Base-by-base conservation (phyloP, 1,140 invertebrate species). In the Araneus ventricosus region DNA sequence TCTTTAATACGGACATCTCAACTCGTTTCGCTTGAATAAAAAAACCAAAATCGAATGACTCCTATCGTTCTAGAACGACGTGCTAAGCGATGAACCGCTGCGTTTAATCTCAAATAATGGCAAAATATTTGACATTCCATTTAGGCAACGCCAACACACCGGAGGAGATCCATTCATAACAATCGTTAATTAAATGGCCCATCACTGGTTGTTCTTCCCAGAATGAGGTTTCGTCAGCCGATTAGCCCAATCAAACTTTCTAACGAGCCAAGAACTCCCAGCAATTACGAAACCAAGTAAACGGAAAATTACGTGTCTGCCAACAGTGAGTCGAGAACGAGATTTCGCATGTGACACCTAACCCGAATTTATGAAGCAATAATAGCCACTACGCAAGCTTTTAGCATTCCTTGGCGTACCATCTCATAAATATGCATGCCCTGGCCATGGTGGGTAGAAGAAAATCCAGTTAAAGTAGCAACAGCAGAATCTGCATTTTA, bases 361-460 rank as follows among this genome's bases (percentile, higher is more conserved):
- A 82, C 80, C 80, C 14, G 24, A 45, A 82, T 82, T 82, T 82
- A 52, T 82, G 80, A 82, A 45, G 80, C 80, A 82, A 82, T 82
- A 82, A 82, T 82, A 82, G 80, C 24, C 80, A 41, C 41, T 82
- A 39, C 41, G 80, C 80, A 82, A 82, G n/a, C 22, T 52, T 41
- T 52, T 45, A 8, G 80, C 80, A 82, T 82, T 82, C 80, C 80
- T 52, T n/a, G 30, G 24, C 39, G 80, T 45, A 45, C 41, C 80
- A 82, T 82, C 80, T 82, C 80, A 82, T 82, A 45, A 41, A 82
- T 82, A 82, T 82, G 80, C 80, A 82, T 82, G 63, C 27, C 70
- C 20, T 45, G 39, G 39, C 80, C 22, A 52, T 45, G 80, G 70
- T 75, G 34, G 80, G 80, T 52, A n/a, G 80, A 52, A 8, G 45